A percentile compares a stretch with the other conserved stretches of the same genome.
Conservation (phyloP, 2,797 vertebrate genomes). For the Cyclura pinguis region DNA sequence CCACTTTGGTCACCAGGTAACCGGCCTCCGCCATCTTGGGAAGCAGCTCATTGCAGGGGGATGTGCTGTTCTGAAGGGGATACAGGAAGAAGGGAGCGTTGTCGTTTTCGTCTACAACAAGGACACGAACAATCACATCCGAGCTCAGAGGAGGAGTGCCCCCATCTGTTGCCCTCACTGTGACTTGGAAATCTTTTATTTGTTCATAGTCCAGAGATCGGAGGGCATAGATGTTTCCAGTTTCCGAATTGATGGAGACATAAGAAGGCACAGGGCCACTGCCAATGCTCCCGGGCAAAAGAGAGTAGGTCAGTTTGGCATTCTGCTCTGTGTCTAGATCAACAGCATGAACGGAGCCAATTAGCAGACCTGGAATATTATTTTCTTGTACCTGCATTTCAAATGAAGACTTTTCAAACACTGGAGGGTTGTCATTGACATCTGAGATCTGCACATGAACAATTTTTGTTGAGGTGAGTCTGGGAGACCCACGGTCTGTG, state of each 20-base stretch:
- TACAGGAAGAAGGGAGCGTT: conserved; percentile 72
- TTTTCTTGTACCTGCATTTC: conserved; percentile 74
- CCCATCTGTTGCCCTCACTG: conserved; percentile 75
- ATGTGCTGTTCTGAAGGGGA: conserved; percentile 40
- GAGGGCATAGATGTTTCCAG: conserved; percentile 82
- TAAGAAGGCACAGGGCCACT: conserved; percentile 75
- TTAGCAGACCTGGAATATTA: conserved; percentile 24
- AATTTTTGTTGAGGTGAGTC: conserved; percentile 69
- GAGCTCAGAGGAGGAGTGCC: conserved; percentile 79
- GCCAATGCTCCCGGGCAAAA: conserved; percentile 54
- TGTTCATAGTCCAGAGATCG: conserved; percentile 82
- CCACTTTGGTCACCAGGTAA: conserved; percentile 7
- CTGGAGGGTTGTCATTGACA: conserved; percentile 71
- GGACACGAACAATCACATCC: conserved; percentile 65
- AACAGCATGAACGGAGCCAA: background rate
- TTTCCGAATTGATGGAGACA: conserved; percentile 79
- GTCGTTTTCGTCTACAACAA: conserved; percentile 76
- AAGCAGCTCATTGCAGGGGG: conserved; percentile 61
- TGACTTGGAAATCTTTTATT: conserved; percentile 74
- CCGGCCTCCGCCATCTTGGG: conserved; percentile 46
- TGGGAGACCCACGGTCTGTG: conserved; percentile 74
- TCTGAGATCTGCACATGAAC: conserved; percentile 63
- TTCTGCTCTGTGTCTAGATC: conserved; percentile 3
- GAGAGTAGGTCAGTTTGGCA: background rate
- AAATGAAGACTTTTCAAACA: conserved; percentile 65